Conservation (phyloP, 2,888 invertebrate genomes). For the Cryptocheilus praepositus region DNA sequence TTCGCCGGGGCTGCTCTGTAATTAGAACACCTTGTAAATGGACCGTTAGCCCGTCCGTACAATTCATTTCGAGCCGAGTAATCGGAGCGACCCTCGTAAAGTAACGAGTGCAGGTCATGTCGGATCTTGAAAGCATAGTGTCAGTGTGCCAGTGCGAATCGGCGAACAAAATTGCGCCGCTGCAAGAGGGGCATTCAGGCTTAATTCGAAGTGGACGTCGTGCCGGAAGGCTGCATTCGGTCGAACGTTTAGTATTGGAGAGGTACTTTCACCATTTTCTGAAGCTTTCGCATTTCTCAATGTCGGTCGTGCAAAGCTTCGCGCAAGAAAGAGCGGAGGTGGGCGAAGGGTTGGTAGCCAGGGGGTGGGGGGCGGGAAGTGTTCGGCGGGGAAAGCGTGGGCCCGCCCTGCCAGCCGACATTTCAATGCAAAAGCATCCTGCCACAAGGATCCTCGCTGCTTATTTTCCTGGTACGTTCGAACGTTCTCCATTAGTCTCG, state of each 20-base stretch:
- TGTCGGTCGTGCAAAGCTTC: conserved; percentile 42
- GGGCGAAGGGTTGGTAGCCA: neutral
- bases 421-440: conserved; percentile 55
- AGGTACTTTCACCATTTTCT: conserved; percentile 24
- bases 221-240: conserved; percentile 9
- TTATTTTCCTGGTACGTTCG: conserved; percentile 51
- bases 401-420: conserved; percentile 33
- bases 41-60: neutral
- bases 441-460: conserved; percentile 50
- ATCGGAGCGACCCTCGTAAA: neutral
- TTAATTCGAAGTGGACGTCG: conserved; percentile 15
- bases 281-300: conserved; percentile 39
- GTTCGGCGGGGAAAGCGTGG: conserved; percentile 12
- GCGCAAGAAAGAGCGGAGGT: conserved; percentile 22
- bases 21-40: too few species aligned
- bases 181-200: neutral
- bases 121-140: too few species aligned
- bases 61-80: neutral
- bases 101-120: neutral
- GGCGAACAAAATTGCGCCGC: neutral
- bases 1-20: too few species aligned
- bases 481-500: conserved; percentile 56
- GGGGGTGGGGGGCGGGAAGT: neutral
- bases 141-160: neutral
- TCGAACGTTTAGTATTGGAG: conserved; percentile 22